A percentile compares a stretch with the other conserved stretches of the same genome.
Conservation (phyloP, 2,797 vertebrate genomes). For the Takifugu ocellatus region DNA sequence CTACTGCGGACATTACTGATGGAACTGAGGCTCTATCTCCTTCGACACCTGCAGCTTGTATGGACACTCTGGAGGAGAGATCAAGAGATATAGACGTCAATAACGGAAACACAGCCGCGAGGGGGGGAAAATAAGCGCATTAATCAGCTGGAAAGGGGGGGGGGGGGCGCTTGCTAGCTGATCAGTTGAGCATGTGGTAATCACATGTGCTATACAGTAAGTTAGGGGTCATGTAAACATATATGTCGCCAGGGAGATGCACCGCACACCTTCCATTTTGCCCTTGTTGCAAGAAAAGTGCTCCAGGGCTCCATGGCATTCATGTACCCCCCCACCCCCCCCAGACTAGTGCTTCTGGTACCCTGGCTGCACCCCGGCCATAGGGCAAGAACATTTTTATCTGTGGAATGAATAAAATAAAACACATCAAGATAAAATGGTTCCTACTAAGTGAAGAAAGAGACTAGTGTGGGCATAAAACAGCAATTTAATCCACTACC, state of each 20-base stretch:
- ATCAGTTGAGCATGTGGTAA: constrained; percentile 4
- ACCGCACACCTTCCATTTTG: constrained; percentile 15
- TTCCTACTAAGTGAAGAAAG: too few species aligned
- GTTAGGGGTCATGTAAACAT: constrained; percentile 37
- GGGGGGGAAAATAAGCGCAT: constrained; percentile 27
- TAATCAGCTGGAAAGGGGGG: constrained; percentile 28
- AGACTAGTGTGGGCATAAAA: not conserved
- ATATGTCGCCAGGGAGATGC: constrained; percentile 41
- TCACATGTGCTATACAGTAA: constrained; percentile 17
- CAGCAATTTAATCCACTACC: constrained; percentile 7
- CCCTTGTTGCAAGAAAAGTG: constrained; percentile 16
- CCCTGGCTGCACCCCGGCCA: not conserved
- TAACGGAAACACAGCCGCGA: constrained; percentile 35
- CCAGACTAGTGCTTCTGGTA: constrained; percentile 4
- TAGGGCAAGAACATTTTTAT: constrained; percentile 1
- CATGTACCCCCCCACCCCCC: constrained; percentile 9
- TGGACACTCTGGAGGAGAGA: constrained; percentile 47
- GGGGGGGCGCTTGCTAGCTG: constrained; percentile 25
- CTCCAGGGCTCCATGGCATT: constrained; percentile 16
- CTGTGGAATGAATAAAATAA: too few species aligned
- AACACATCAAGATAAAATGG: too few species aligned
- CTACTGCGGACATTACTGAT: constrained; percentile 59
- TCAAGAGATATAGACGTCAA: constrained; percentile 55
- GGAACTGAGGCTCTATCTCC: constrained; percentile 63
- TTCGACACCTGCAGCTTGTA: constrained; percentile 54